Evolutionary conservation across 2,113 vertebrate genomes (phyloP).

Genomic region (Tyto alba): DNA sequence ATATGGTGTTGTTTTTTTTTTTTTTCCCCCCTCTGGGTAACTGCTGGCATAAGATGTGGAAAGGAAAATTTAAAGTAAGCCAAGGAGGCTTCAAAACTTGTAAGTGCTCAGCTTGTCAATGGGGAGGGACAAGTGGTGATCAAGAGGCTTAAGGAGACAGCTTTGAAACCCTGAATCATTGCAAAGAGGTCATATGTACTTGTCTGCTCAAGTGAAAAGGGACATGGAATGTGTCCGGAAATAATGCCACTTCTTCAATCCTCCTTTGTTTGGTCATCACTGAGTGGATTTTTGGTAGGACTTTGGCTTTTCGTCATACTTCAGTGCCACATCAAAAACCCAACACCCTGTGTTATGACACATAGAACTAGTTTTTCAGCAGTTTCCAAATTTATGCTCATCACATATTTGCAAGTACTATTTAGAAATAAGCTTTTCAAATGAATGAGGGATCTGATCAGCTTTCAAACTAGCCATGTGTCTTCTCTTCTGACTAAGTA

Average conservation of each 20-base stretch:
- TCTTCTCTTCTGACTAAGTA: constrained; percentile 31
- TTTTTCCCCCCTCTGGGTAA: constrained; percentile 62
- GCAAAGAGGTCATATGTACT: constrained; percentile 53
- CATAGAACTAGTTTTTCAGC: constrained; percentile 65
- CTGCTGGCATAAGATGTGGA: constrained; percentile 68
- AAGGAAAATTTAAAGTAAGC: constrained; percentile 71
- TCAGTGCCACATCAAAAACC: constrained; percentile 39
- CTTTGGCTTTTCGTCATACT: constrained; percentile 40
- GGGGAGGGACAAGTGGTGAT: constrained; percentile 67
- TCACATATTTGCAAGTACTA: constrained; percentile 69
- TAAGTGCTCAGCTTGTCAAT: constrained; percentile 71
- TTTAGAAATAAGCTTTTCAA: constrained; percentile 75
- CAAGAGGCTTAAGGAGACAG: constrained; percentile 60
- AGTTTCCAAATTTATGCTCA: constrained; percentile 69
- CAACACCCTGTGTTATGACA: constrained; percentile 70
- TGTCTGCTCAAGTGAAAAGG: constrained; percentile 58
- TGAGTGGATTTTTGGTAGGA: constrained; percentile 51
- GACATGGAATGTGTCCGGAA: constrained; percentile 44
- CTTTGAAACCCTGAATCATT: constrained; percentile 65
- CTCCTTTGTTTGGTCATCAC: constrained; percentile 14
- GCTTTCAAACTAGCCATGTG: constrained; percentile 56
- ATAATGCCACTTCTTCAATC: constrained; percentile 54
- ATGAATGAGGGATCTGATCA: constrained; percentile 64
- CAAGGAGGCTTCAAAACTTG: constrained; percentile 72
- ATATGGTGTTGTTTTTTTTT: constrained; percentile 8